Conservation (phyloP, 2,888 invertebrate species). For the Heliconius ethilla region DNA sequence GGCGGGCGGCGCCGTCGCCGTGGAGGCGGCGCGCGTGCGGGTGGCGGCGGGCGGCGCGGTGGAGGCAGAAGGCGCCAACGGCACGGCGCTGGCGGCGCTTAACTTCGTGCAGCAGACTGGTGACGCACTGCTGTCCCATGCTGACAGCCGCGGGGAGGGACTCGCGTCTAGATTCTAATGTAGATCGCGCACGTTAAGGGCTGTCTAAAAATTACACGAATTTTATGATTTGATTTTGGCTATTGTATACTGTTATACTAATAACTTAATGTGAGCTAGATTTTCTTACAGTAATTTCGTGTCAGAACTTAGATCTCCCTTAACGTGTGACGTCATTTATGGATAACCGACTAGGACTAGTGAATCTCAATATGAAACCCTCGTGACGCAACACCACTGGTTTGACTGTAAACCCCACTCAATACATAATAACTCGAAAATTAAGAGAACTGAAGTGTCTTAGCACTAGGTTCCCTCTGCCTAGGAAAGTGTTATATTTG, state of each 20-base stretch:
- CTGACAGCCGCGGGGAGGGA: slow-evolving; percentile 88
- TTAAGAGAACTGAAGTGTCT: no score
- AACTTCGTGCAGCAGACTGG: slow-evolving; percentile 85
- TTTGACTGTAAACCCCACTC: not conserved
- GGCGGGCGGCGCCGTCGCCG: slow-evolving; percentile 48
- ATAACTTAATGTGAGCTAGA: no score
- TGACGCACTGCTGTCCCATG: slow-evolving; percentile 85
- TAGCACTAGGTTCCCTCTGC: no score
- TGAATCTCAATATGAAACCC: not conserved
- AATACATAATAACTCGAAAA: no score
- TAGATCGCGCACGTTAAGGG: not conserved
- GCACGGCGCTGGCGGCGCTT: slow-evolving; percentile 78
- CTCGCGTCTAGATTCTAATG: slow-evolving; percentile 84
- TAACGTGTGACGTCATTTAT: not conserved
- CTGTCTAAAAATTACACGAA: no score
- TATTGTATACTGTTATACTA: no score
- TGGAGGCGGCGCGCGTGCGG: slow-evolving; percentile 54
- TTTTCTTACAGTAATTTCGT: no score
- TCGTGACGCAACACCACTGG: not conserved
- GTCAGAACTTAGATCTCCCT: not conserved
- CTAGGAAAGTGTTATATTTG: no score
- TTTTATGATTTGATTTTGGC: no score
- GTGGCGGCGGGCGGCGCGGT: slow-evolving; percentile 49
- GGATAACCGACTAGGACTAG: not conserved
- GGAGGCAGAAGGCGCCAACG: slow-evolving; percentile 46